Percentiles rank a stretch among this genome's conserved stretches.
Evolutionary conservation across 2,113 vertebrate species (phyloP).

Genomic region (Diphyllodes magnificus): DNA sequence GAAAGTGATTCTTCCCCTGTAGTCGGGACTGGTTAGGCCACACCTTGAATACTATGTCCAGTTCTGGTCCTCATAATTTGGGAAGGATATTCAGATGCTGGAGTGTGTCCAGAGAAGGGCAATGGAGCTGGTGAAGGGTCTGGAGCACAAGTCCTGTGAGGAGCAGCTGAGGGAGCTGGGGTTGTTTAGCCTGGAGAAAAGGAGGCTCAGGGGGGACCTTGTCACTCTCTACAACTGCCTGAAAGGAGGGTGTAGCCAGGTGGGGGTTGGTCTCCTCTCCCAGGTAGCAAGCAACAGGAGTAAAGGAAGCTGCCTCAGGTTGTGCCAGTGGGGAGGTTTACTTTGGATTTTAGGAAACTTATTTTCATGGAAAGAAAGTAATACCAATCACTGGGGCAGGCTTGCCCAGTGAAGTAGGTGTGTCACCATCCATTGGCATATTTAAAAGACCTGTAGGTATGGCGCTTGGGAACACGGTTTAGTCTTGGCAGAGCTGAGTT

Average conservation of each 20-base stretch:
- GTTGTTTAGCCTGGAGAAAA: background rate
- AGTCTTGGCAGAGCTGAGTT: background rate
- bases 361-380: background rate
- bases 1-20: fast-evolving
- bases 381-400: background rate
- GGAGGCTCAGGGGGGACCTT: background rate
- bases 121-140: background rate
- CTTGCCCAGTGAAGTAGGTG: background rate
- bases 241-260: background rate
- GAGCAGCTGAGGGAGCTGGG: background rate
- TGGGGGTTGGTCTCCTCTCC: background rate
- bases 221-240: background rate
- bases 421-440: background rate
- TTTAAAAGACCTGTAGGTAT: background rate
- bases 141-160: fast-evolving
- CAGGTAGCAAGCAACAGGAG: background rate
- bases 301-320: background rate
- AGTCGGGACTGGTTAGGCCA: fast-evolving
- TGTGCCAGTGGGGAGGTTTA: background rate
- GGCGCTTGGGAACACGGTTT: fast-evolving
- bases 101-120: background rate
- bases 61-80: background rate
- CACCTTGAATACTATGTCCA: fast-evolving
- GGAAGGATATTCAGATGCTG: background rate
- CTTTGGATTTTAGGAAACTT: background rate